phyloP scores from a whole-genome alignment of 2,797 vertebrate species.

The Gephyroberyx darwinii region DNA sequence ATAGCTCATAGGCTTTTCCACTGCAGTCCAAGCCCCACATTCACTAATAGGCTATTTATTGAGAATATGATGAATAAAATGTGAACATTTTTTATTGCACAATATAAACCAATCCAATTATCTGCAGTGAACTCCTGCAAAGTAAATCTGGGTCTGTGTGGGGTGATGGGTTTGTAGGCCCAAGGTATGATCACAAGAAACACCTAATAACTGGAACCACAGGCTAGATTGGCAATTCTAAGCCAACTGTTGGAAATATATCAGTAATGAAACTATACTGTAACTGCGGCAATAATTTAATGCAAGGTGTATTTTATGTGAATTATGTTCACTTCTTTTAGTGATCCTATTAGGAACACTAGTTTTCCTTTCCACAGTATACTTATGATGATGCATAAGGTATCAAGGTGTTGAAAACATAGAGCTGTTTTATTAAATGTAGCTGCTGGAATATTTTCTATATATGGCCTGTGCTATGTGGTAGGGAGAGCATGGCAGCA shows the following conservation, averaged over 20 bases:
- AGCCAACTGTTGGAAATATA: not conserved
- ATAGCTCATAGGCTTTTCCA: not conserved
- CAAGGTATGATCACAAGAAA: constrained; percentile 18
- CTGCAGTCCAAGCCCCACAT: constrained; percentile 4
- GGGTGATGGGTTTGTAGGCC: constrained; percentile 16
- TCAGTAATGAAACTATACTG: not conserved
- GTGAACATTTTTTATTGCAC: too few species aligned
- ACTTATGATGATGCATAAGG: not conserved
- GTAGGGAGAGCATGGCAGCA: not conserved
- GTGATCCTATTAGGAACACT: too few species aligned
- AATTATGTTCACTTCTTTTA: not conserved
- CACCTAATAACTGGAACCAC: not conserved
- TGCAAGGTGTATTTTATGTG: not conserved
- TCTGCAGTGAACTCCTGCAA: too few species aligned
- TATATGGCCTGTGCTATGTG: not conserved
- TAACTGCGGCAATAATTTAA: not conserved
- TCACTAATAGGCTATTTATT: not conserved
- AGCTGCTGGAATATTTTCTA: not conserved
- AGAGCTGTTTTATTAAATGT: constrained; percentile 1
- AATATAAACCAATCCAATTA: too few species aligned
- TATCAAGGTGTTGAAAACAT: not conserved
- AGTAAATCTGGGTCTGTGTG: too few species aligned
- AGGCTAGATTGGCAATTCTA: too few species aligned
- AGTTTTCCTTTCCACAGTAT: constrained; percentile 3
- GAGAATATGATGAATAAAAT: not conserved